Conservation (phyloP, 1,140 invertebrate species). For the Drosophila prosaltans region DNA sequence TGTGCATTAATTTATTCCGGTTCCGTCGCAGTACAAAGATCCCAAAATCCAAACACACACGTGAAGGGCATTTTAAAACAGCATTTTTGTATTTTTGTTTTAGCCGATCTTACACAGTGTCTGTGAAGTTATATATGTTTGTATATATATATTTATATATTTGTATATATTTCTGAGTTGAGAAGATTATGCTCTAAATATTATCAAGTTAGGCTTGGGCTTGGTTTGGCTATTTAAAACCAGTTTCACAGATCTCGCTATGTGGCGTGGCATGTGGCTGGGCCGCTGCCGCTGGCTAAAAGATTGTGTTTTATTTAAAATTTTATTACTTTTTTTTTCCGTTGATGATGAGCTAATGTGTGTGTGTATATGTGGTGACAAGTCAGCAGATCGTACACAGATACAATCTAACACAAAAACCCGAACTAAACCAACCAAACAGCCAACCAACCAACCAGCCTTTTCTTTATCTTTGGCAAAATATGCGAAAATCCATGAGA, state of each 20-base stretch:
- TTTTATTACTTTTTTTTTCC: slow-evolving; percentile 7
- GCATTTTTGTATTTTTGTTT: slow-evolving; percentile 10
- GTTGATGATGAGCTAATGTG: slow-evolving; percentile 6
- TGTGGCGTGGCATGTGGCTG: neutral
- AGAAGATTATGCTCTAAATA: slow-evolving; percentile 53
- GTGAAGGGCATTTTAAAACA: slow-evolving; percentile 54
- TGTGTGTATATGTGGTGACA: neutral
- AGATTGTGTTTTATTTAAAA: slow-evolving; percentile 13
- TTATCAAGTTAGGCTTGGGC: slow-evolving; percentile 15
- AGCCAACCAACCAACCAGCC: neutral
- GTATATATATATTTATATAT: neutral
- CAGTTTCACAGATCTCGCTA: neutral
- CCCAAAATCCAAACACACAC: slow-evolving; percentile 23
- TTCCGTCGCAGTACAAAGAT: slow-evolving; percentile 57
- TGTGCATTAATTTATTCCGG: slow-evolving; percentile 66
- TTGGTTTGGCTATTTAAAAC: neutral
- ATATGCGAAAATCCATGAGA: slow-evolving; percentile 1
- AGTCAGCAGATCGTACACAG: slow-evolving; percentile 14
- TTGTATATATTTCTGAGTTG: neutral
- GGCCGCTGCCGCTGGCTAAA: neutral
- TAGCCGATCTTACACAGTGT: slow-evolving; percentile 11
- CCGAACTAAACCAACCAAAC: neutral
- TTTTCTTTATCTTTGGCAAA: slow-evolving; percentile 22
- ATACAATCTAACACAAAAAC: slow-evolving; percentile 18
- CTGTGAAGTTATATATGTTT: neutral